These are phyloP conservation scores for Keiferia lycopersicella DNA, from an alignment of 2,888 invertebrate genomes.

Conservation along the genomic window DNA sequence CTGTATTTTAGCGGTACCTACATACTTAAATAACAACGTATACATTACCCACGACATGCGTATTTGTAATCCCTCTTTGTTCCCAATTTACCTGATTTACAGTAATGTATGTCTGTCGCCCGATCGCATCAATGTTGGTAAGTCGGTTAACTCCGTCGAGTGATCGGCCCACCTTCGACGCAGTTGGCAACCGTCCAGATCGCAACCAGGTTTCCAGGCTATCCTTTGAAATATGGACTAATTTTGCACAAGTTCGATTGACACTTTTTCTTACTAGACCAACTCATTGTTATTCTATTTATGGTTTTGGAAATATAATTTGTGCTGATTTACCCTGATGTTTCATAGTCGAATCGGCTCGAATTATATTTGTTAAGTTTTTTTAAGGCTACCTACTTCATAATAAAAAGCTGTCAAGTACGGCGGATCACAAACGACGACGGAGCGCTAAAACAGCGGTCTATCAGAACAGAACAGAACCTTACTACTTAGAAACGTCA, in stretches of 20 bases:
- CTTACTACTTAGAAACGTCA: too few species aligned
- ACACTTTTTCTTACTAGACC: constrained; percentile 1
- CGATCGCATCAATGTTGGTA: background rate
- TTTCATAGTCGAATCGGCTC: too few species aligned
- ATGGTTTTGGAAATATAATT: too few species aligned
- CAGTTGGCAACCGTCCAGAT: constrained; percentile 52
- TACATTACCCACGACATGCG: background rate
- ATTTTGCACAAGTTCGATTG: background rate
- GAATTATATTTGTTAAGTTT: too few species aligned
- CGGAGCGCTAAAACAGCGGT: too few species aligned
- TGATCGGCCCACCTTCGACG: constrained; percentile 38
- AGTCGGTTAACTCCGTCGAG: background rate
- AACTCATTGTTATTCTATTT: too few species aligned
- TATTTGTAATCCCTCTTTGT: background rate
- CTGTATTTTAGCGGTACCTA: background rate
- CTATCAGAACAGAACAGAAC: too few species aligned
- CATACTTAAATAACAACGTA: background rate
- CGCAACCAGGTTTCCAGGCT: constrained; percentile 22
- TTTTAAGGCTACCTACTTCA: too few species aligned
- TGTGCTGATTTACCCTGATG: too few species aligned
- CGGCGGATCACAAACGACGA: too few species aligned
- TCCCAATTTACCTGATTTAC: background rate
- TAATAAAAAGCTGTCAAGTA: too few species aligned
- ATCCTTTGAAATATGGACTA: background rate
- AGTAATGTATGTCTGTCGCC: background rate